phyloP scores from a whole-genome alignment of 1,140 invertebrate species.

The Paracyclopina nana region DNA sequence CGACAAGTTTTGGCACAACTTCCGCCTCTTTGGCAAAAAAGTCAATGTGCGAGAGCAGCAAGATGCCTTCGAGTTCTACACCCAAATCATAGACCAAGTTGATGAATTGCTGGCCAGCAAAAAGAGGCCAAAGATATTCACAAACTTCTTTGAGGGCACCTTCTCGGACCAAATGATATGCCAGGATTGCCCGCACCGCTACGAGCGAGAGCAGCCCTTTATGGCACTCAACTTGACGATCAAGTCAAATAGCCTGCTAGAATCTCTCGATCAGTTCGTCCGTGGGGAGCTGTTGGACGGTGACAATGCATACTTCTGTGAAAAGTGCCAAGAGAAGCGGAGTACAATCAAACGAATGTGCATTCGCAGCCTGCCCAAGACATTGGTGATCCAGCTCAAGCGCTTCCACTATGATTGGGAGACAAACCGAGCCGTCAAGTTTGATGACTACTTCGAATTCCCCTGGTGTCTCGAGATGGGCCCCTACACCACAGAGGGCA shows the following conservation, averaged over 20 bases:
- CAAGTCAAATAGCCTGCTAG: conserved; percentile 33
- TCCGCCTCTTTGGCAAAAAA: conserved; percentile 34
- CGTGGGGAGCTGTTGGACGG: conserved; percentile 39
- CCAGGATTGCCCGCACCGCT: conserved; percentile 37
- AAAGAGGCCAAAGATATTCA: conserved; percentile 24
- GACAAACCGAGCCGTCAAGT: conserved; percentile 37
- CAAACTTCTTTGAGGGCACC: conserved; percentile 31
- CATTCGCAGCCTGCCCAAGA: conserved; percentile 36
- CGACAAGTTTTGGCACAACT: conserved; percentile 38
- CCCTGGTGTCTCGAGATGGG: conserved; percentile 37
- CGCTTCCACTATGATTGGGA: conserved; percentile 43
- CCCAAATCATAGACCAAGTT: conserved; percentile 34
- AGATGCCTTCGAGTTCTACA: conserved; percentile 39
- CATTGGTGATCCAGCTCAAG: conserved; percentile 39
- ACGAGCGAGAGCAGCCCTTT: conserved; percentile 37
- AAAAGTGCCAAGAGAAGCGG: conserved; percentile 30
- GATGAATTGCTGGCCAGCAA: conserved; percentile 32
- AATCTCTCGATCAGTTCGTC: conserved; percentile 39
- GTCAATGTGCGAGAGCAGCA: conserved; percentile 40
- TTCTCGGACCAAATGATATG: conserved; percentile 42
- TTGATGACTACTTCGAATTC: conserved; percentile 42
- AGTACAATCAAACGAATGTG: conserved; percentile 37
- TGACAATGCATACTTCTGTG: conserved; percentile 40
- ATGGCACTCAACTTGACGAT: conserved; percentile 38
- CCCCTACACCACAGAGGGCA: conserved; percentile 36